A percentile compares a stretch with the other conserved stretches of the same genome.
phyloP scores from a whole-genome alignment of 1,140 invertebrate genomes.

The Teleogryllus occipitalis region DNA sequence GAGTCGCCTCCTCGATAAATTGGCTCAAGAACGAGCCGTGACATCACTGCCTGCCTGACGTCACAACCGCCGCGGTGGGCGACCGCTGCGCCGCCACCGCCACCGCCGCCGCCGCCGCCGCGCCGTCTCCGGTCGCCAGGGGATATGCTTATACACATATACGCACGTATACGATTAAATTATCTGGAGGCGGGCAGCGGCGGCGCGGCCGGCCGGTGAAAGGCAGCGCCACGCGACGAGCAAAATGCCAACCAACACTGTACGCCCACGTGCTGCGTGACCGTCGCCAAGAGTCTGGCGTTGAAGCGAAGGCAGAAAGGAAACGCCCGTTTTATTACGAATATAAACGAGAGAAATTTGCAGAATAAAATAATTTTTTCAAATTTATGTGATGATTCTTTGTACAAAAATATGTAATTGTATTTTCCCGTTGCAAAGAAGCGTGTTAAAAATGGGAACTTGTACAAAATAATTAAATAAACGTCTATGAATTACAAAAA shows the following conservation, averaged over 20 bases:
- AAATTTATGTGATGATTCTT: constrained; percentile 19
- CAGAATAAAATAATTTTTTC: constrained; percentile 6
- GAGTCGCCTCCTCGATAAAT: background rate
- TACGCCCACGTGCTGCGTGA: background rate
- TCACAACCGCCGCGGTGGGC: background rate
- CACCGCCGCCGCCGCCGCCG: too few relatives aligned
- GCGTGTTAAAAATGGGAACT: constrained; percentile 6
- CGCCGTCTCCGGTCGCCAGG: background rate
- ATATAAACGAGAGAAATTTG: background rate
- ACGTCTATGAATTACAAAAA: background rate
- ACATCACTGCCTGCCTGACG: background rate
- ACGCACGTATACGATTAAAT: background rate
- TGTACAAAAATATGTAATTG: constrained; percentile 20
- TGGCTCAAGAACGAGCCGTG: background rate
- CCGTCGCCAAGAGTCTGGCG: background rate
- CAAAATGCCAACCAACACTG: background rate
- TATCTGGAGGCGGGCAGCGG: background rate
- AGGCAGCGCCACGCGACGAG: background rate
- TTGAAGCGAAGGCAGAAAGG: background rate
- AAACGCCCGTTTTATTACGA: background rate
- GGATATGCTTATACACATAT: background rate
- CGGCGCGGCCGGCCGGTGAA: background rate
- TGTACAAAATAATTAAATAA: constrained; percentile 18
- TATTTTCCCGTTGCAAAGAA: constrained; percentile 10
- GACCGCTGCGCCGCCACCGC: background rate